phyloP scores from a whole-genome alignment of 2,113 vertebrate species.

The Leptobrachium ailaonicum region DNA sequence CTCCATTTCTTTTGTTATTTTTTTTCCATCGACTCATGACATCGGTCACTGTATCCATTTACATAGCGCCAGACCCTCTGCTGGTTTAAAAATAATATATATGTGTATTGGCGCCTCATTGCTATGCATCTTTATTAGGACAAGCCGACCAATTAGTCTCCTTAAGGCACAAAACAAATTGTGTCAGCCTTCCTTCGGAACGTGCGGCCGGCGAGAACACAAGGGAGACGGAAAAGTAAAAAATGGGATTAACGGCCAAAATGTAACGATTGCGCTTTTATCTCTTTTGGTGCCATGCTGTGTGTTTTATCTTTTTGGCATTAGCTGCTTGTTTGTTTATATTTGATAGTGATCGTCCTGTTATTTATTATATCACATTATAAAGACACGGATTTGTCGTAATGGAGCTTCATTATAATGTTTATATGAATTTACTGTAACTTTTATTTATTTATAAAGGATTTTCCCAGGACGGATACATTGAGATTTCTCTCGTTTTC shows the following conservation, averaged over 20 bases:
- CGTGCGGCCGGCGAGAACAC: conserved; percentile 54
- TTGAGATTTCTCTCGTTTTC: too few relatives aligned
- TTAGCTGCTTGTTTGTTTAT: conserved; percentile 49
- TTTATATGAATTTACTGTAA: too few relatives aligned
- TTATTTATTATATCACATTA: neutral
- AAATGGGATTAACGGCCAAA: conserved; percentile 28
- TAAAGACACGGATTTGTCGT: too few relatives aligned
- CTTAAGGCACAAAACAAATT: conserved; percentile 83
- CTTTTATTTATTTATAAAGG: too few relatives aligned
- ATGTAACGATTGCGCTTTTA: conserved; percentile 40
- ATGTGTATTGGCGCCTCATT: conserved; percentile 51
- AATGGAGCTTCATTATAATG: too few relatives aligned
- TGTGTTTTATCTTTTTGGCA: conserved; percentile 47
- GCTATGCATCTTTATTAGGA: conserved; percentile 83
- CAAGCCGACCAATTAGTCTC: conserved; percentile 80
- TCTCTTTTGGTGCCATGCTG: conserved; percentile 64
- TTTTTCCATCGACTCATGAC: conserved; percentile 68
- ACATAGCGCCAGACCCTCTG: conserved; percentile 70
- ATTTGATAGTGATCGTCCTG: neutral
- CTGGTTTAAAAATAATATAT: neutral
- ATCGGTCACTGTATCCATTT: conserved; percentile 75
- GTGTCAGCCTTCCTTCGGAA: conserved; percentile 73
- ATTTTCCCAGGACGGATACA: too few relatives aligned
- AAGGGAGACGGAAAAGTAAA: conserved; percentile 54
- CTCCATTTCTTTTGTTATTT: conserved; percentile 69